Base-by-base conservation (phyloP, 2,888 invertebrate species). In the Microctonus brassicae region DNA sequence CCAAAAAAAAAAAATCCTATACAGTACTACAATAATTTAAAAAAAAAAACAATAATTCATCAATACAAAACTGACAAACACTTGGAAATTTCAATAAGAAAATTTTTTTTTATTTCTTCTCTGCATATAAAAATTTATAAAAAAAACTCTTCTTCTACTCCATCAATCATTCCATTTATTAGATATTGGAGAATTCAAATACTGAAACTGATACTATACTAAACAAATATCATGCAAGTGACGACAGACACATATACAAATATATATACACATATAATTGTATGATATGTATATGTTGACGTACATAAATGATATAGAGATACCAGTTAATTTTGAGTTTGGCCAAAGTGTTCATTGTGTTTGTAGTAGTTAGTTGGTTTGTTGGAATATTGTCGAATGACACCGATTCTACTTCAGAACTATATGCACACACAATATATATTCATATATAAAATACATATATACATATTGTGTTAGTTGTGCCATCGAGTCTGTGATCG, bases 311-410 rank as follows among this genome's bases (percentile, higher is more conserved):
- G n/a, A 6, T 10, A 57, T 26, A 29, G 57, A 13, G 29, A 29
- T 57, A 29, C 13, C 26, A 13, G n/a, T 57, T 57, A 26, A 29
- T 53, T 53, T 53, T 11, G 74, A 73, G 74, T 74, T 74, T 65
- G 42, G 42, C 60, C 58, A 78, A 79, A 77, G 78, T 75, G 77
- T 78, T 78, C 77, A 79, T 83, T 81, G 80, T 81, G 77, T 47
- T 47, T 47, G 39, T 39, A 39, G 47, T 78, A 73, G 52, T 76
- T 74, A 78, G 76, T 78, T 80, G 78, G 78, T 78, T 77, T 79
- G 68, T 78, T 76, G 29, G 80, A 82, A 83, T 82, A 84, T 83
- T 79, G 79, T 77, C 75, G 77, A 77, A 73, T 76, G 78, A 78
- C 77, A 70, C 65, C 36, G 75, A 75, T 78, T 72, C 76, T 77